Percentiles rank a stretch among this genome's conserved stretches.
phyloP scores from a whole-genome alignment of 2,888 invertebrate genomes.

The Drosophila kuntzei region DNA sequence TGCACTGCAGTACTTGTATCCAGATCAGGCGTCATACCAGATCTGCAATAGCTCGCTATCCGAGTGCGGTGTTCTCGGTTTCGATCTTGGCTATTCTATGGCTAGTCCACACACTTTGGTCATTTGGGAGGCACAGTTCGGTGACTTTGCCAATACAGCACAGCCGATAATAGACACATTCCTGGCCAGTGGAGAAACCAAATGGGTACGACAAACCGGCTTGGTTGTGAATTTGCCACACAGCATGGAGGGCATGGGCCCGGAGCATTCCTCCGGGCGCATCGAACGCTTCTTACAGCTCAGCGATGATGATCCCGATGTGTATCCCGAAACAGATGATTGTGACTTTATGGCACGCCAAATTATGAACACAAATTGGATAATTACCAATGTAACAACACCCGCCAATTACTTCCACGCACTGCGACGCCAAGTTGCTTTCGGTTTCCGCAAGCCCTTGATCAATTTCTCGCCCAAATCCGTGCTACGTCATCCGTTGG shows the following conservation, averaged over 20 bases:
- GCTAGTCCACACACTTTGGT: slow-evolving; percentile 98
- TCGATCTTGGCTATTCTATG: slow-evolving; percentile 98
- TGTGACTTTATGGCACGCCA: slow-evolving; percentile 94
- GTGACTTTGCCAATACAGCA: slow-evolving; percentile 99
- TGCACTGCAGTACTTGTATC: slow-evolving; percentile 95
- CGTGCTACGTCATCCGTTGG: slow-evolving; percentile 96
- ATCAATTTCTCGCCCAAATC: slow-evolving; percentile 99
- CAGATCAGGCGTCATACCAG: slow-evolving; percentile 98
- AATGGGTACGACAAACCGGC: slow-evolving; percentile 98
- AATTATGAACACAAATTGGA: slow-evolving; percentile 97
- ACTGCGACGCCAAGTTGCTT: slow-evolving; percentile 95
- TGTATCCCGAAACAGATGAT: slow-evolving; percentile 94
- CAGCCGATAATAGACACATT: slow-evolving; percentile 98
- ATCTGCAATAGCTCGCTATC: slow-evolving; percentile 99
- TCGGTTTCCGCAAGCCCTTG: slow-evolving; percentile 98
- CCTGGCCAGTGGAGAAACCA: slow-evolving; percentile 95
- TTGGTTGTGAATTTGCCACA: slow-evolving; percentile 97
- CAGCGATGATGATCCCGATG: slow-evolving; percentile 97
- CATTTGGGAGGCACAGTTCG: slow-evolving; percentile 99
- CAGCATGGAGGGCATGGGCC: slow-evolving; percentile 99
- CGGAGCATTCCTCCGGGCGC: slow-evolving; percentile 89
- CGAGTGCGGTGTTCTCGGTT: slow-evolving; percentile 94
- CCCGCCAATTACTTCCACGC: slow-evolving; percentile 99
- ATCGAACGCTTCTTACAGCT: slow-evolving; percentile 94
- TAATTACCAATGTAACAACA: slow-evolving; percentile 96